phyloP scores from a whole-genome alignment of 2,797 vertebrate species.

The Sphaeramia orbicularis region DNA sequence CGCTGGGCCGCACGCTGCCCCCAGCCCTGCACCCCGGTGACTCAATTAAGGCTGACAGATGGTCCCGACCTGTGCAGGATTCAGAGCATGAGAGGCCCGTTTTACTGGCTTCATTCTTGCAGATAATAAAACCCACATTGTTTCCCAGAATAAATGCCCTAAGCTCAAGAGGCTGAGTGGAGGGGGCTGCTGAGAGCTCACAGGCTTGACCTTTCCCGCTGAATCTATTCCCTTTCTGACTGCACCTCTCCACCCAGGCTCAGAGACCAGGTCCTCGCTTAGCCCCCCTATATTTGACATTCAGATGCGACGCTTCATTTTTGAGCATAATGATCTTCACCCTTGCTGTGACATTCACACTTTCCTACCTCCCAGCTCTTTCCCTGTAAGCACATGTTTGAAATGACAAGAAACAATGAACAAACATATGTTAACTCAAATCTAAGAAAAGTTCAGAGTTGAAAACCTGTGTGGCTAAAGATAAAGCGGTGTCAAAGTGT shows the following conservation, averaged over 20 bases:
- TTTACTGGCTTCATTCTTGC: conserved; percentile 73
- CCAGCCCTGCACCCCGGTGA: conserved; percentile 78
- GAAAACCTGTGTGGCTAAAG: conserved; percentile 12
- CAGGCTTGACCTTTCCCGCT: conserved; percentile 79
- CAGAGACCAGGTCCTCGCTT: conserved; percentile 61
- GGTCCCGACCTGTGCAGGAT: conserved; percentile 82
- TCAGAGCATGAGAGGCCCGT: conserved; percentile 84
- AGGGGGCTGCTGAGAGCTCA: conserved; percentile 72
- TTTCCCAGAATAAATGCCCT: conserved; percentile 81
- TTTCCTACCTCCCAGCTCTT: conserved; percentile 34
- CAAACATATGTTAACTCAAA: conserved; percentile 27
- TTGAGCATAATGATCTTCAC: conserved; percentile 69
- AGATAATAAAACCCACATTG: conserved; percentile 84
- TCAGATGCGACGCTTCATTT: conserved; percentile 68
- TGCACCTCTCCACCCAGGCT: conserved; percentile 66
- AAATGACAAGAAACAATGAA: conserved; percentile 52
- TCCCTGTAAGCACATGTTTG: conserved; percentile 51
- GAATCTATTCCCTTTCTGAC: conserved; percentile 72
- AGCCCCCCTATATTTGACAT: conserved; percentile 69
- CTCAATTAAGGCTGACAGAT: conserved; percentile 86
- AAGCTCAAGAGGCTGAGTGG: conserved; percentile 76
- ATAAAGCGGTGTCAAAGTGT: conserved; percentile 42
- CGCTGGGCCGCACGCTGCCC: conserved; percentile 68
- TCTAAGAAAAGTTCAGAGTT: conserved; percentile 23
- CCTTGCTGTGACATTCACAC: conserved; percentile 73